Percentiles rank a stretch among this genome's conserved stretches.
These are phyloP conservation scores for Merodon equestris DNA, from an alignment of 2,888 invertebrate genomes.

Conservation along the genomic window DNA sequence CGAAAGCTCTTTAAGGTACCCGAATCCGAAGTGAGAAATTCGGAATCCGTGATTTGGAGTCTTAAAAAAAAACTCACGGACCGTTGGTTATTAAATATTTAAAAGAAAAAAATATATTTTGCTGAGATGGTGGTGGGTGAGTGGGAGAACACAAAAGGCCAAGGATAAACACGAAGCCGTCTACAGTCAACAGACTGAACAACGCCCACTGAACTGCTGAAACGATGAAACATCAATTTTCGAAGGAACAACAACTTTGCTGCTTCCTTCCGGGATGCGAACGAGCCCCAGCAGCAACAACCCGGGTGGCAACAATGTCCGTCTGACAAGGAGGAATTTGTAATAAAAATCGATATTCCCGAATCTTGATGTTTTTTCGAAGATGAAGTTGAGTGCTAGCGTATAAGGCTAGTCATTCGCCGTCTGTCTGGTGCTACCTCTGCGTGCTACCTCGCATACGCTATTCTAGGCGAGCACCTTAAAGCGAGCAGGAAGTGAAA, in stretches of 20 bases:
- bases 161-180: constrained; percentile 8
- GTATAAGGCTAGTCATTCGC: background rate
- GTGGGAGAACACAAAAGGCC: background rate
- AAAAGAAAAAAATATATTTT: background rate
- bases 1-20: no score
- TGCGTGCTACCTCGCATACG: background rate
- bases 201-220: constrained; percentile 26
- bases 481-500: constrained; percentile 10
- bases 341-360: constrained; percentile 35
- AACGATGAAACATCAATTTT: constrained; percentile 24
- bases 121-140: background rate
- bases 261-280: constrained; percentile 26
- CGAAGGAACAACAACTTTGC: constrained; percentile 21
- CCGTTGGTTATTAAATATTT: background rate
- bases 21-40: no score
- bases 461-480: background rate
- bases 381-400: constrained; percentile 13
- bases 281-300: no score
- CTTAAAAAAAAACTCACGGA: constrained; percentile 12
- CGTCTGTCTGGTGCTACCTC: background rate
- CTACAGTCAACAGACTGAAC: constrained; percentile 37
- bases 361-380: constrained; percentile 11
- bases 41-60: no score
- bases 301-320: no score
- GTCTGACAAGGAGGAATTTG: background rate